Conservation (phyloP, 2,888 invertebrate genomes). For the Oxytorus armatus region DNA sequence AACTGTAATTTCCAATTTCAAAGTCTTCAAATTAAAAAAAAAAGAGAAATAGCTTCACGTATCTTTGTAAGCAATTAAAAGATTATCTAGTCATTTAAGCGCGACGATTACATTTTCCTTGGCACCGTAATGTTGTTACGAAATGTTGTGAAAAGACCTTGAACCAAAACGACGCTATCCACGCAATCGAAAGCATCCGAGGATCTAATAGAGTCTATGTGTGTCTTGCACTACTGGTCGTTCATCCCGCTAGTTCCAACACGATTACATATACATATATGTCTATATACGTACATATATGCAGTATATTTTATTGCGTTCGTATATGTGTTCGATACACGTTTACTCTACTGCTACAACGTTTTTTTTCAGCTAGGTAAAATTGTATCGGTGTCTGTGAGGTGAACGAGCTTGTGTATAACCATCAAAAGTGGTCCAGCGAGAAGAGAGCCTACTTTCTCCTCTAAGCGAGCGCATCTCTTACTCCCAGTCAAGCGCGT, state of each 20-base stretch:
- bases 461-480: conserved; percentile 64
- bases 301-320: neutral
- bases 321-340: conserved; percentile 17
- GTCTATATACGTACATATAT: conserved; percentile 3
- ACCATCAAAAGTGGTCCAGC: conserved; percentile 70
- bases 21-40: too few relatives aligned
- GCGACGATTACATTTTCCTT: conserved; percentile 20
- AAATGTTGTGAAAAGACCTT: conserved; percentile 41
- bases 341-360: conserved; percentile 35
- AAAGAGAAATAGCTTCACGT: too few relatives aligned
- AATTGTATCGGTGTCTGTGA: conserved; percentile 46
- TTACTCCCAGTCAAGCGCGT: conserved; percentile 28
- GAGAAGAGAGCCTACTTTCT: conserved; percentile 74
- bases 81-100: neutral
- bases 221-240: conserved; percentile 48
- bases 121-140: conserved; percentile 32
- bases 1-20: too few relatives aligned
- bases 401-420: conserved; percentile 24
- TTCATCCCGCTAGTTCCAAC: conserved; percentile 52
- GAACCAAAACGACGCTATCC: conserved; percentile 53
- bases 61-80: neutral
- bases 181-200: conserved; percentile 58
- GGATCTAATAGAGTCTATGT: conserved; percentile 38
- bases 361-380: conserved; percentile 44
- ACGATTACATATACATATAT: conserved; percentile 25